Percentiles rank a stretch among this genome's conserved stretches.
Evolutionary conservation across 1,140 invertebrate genomes (phyloP).

Genomic region (Drosophila nannoptera): DNA sequence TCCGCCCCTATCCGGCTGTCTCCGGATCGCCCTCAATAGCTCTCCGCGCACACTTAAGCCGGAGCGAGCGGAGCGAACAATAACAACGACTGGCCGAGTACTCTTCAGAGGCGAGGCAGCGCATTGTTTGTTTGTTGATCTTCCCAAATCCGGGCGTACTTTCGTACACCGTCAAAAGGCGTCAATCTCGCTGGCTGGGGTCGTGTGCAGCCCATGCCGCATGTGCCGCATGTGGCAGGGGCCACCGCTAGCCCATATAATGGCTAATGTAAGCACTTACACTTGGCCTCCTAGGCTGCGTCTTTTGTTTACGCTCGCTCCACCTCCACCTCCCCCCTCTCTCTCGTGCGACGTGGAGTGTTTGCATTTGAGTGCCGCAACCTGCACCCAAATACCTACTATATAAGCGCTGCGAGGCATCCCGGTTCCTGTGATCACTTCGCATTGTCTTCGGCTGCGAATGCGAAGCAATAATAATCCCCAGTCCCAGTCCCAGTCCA

Average conservation of each 20-base stretch:
- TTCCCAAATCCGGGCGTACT: conserved; percentile 52
- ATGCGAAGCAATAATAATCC: not conserved
- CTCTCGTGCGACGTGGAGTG: conserved; percentile 11
- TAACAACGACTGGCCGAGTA: conserved; percentile 5
- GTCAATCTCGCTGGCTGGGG: conserved; percentile 22
- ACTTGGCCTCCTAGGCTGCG: conserved; percentile 43
- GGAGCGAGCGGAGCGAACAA: not conserved
- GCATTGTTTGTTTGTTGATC: conserved; percentile 53
- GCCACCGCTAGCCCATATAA: conserved; percentile 48
- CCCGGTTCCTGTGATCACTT: conserved; percentile 16
- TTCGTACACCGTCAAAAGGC: conserved; percentile 30
- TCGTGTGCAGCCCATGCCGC: not conserved
- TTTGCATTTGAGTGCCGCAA: conserved; percentile 6
- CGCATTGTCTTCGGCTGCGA: conserved; percentile 16
- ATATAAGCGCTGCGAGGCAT: conserved; percentile 1
- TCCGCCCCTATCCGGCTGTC: not conserved
- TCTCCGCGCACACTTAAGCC: not conserved
- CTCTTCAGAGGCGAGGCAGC: not conserved
- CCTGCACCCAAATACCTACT: conserved; percentile 13
- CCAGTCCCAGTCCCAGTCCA: not conserved
- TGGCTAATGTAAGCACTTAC: conserved; percentile 67
- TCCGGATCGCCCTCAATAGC: no score
- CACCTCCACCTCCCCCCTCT: not conserved
- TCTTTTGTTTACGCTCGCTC: conserved; percentile 58
- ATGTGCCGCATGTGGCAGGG: conserved; percentile 3